Conservation (phyloP, 2,797 vertebrate species). For the Tympanoctomys barrerae region DNA sequence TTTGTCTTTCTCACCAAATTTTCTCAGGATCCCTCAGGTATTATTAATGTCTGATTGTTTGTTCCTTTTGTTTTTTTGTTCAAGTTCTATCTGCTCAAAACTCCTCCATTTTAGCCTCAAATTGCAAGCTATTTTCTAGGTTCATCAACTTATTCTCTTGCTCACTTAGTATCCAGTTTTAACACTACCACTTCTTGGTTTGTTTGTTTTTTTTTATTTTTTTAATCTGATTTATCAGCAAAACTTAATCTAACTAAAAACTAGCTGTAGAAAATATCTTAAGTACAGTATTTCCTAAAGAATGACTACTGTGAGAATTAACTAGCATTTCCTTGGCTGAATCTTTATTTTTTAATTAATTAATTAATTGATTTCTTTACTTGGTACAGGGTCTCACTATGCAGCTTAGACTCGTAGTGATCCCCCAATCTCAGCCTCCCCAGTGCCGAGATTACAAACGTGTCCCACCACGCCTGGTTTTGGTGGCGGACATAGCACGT, state of each 20-base stretch:
- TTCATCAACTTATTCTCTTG: constrained; percentile 32
- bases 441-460: too few relatives aligned
- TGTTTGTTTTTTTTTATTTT: neutral
- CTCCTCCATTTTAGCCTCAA: neutral
- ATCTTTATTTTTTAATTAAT: neutral
- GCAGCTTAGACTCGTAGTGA: too few relatives aligned
- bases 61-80: neutral
- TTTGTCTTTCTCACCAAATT: neutral
- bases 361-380: too few relatives aligned
- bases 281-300: neutral
- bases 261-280: constrained; percentile 56
- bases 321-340: constrained; percentile 15
- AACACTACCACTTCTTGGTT: neutral
- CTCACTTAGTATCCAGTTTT: neutral
- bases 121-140: neutral
- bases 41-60: neutral
- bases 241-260: constrained; percentile 58
- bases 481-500: too few relatives aligned
- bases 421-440: too few relatives aligned
- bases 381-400: too few relatives aligned
- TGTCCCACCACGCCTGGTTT: too few relatives aligned
- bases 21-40: neutral
- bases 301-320: constrained; percentile 28
- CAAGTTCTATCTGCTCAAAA: neutral
- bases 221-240: constrained; percentile 46